phyloP scores from a whole-genome alignment of 2,888 invertebrate species.

The Uropetala carovei region DNA sequence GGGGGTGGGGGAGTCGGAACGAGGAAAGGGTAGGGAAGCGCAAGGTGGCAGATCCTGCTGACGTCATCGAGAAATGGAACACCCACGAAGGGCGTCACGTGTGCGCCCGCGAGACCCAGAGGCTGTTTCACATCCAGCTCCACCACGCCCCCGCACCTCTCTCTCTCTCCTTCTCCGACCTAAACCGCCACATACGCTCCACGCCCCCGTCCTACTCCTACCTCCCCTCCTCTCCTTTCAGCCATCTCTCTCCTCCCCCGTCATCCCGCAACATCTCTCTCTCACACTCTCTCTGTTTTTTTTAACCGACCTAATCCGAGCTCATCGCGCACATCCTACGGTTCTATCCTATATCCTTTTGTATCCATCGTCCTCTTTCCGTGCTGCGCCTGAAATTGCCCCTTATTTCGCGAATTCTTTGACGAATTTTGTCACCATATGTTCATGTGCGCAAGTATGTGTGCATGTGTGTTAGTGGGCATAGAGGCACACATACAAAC shows the following conservation, averaged over 20 bases:
- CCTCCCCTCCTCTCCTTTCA: neutral
- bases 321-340: too few species aligned
- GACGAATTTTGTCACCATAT: neutral
- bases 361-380: neutral
- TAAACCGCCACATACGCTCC: neutral
- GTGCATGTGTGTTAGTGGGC: too few species aligned
- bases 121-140: conserved; percentile 29
- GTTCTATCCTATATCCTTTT: too few species aligned
- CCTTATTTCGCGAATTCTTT: neutral
- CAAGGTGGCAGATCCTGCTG: conserved; percentile 28
- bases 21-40: neutral
- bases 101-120: neutral
- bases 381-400: neutral
- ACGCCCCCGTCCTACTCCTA: neutral
- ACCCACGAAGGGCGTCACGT: conserved; percentile 23
- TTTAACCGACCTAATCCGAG: neutral
- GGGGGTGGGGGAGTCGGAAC: neutral
- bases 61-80: conserved; percentile 44
- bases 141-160: neutral
- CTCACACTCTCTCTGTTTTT: neutral
- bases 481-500: too few species aligned
- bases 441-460: too few species aligned
- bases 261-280: neutral
- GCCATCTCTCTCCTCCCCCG: neutral
- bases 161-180: neutral